Conservation (phyloP, 2,888 invertebrate species). For the Lepidonotus clava region DNA sequence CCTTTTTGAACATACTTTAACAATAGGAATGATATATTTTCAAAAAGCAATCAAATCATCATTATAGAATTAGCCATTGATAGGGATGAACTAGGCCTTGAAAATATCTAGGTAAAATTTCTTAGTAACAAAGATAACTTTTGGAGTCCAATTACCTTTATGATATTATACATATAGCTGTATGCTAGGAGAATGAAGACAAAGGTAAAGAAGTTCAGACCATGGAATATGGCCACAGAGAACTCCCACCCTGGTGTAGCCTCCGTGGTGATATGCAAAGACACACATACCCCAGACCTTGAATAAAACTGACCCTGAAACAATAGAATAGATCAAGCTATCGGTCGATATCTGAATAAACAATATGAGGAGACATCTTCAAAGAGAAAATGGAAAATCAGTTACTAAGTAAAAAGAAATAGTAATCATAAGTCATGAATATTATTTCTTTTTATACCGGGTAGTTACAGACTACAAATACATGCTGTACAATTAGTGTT, state of each 20-base stretch:
- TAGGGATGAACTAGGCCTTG: conserved; percentile 64
- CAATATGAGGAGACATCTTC: background rate
- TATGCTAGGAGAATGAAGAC: conserved; percentile 75
- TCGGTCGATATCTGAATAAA: background rate
- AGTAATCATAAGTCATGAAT: too few species aligned
- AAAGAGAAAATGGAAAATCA: background rate
- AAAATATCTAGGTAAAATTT: too few species aligned
- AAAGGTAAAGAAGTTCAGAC: conserved; percentile 75
- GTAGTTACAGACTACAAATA: too few species aligned
- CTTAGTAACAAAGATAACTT: too few species aligned
- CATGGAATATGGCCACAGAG: conserved; percentile 74
- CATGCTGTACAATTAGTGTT: too few species aligned
- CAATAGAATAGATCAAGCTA: conserved; percentile 59
- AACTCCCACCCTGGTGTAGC: conserved; percentile 78
- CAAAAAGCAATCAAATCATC: too few species aligned
- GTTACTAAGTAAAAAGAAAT: too few species aligned
- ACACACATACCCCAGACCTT: conserved; percentile 77
- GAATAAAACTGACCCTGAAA: conserved; percentile 70
- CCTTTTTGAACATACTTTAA: too few species aligned
- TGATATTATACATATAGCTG: conserved; percentile 73
- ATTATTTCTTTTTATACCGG: too few species aligned
- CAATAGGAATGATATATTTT: too few species aligned
- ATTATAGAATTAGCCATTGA: too few species aligned
- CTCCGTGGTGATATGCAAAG: conserved; percentile 76
- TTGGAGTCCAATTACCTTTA: conserved; percentile 59